Percentiles rank a stretch among this genome's conserved stretches.
Conservation (phyloP, 2,113 vertebrate species). For the Muntiacus muntjak region DNA sequence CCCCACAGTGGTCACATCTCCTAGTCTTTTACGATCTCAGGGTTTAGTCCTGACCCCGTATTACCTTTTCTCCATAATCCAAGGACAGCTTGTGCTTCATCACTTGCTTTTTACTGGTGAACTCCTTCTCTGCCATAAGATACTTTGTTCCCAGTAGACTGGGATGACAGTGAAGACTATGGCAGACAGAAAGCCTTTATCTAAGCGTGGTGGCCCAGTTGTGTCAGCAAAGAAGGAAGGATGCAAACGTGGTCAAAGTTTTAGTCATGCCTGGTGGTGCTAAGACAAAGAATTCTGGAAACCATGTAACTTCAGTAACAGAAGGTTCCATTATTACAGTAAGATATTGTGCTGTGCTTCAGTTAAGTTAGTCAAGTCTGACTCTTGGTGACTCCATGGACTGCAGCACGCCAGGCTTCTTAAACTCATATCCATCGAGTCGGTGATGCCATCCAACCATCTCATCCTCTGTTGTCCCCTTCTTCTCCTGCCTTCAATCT, state of each 20-base stretch:
- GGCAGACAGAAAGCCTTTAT: background rate
- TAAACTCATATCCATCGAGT: background rate
- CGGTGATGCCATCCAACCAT: background rate
- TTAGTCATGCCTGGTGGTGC: background rate
- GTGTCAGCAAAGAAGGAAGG: background rate
- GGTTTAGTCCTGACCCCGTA: background rate
- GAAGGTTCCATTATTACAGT: background rate
- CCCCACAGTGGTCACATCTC: background rate
- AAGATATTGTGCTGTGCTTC: background rate
- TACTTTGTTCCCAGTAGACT: background rate
- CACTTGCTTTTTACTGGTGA: background rate
- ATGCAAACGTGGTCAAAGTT: background rate
- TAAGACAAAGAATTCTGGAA: background rate
- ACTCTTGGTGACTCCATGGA: background rate
- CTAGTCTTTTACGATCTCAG: background rate
- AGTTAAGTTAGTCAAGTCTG: background rate
- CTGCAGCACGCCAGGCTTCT: accelerated
- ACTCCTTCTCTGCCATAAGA: background rate
- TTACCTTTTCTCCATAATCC: background rate
- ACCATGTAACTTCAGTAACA: background rate
- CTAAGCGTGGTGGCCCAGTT: background rate
- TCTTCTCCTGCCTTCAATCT: background rate
- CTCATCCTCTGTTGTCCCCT: background rate
- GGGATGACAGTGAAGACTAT: background rate
- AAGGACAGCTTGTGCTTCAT: background rate